Conservation (phyloP, 30 jellyfish, hydroid and myxozoan genomes). For the Turritopsis dohrnii region DNA sequence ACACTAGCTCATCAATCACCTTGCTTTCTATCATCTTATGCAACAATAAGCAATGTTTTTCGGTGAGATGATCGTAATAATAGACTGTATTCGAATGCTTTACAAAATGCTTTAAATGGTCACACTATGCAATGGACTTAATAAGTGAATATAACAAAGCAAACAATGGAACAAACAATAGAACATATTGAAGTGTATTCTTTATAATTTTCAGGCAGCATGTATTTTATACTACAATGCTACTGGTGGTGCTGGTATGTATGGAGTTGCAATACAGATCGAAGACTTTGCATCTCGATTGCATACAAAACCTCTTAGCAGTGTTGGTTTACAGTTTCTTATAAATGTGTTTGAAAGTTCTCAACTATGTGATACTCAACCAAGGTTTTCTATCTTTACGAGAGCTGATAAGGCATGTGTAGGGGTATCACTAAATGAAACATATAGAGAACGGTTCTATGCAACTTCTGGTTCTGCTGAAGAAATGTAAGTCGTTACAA, state of each 20-base stretch:
- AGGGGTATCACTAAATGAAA: conserved; percentile 1
- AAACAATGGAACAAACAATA: too few relatives aligned
- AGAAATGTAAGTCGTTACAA: conserved; percentile 1
- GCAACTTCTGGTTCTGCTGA: conserved; percentile 7
- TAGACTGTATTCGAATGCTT: too few relatives aligned
- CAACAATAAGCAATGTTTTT: too few relatives aligned
- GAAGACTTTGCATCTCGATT: conserved; percentile 19
- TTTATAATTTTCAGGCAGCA: not conserved
- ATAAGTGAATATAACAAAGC: too few relatives aligned
- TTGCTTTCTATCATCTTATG: too few relatives aligned
- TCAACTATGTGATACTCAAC: not conserved
- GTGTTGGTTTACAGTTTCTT: conserved; percentile 13
- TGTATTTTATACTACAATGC: conserved; percentile 19
- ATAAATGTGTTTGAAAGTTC: not conserved
- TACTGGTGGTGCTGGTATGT: conserved; percentile 19
- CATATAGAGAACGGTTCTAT: not conserved
- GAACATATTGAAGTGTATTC: too few relatives aligned
- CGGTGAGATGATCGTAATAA: too few relatives aligned
- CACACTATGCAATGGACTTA: too few relatives aligned
- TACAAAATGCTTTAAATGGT: too few relatives aligned
- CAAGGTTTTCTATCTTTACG: not conserved
- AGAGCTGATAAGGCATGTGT: conserved; percentile 7
- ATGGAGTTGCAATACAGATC: conserved; percentile 16
- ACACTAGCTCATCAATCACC: too few relatives aligned
- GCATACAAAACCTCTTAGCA: conserved; percentile 7